These are phyloP conservation scores for Carollia perspicillata DNA, from an alignment of 2,113 vertebrate genomes.

Conservation along the genomic window DNA sequence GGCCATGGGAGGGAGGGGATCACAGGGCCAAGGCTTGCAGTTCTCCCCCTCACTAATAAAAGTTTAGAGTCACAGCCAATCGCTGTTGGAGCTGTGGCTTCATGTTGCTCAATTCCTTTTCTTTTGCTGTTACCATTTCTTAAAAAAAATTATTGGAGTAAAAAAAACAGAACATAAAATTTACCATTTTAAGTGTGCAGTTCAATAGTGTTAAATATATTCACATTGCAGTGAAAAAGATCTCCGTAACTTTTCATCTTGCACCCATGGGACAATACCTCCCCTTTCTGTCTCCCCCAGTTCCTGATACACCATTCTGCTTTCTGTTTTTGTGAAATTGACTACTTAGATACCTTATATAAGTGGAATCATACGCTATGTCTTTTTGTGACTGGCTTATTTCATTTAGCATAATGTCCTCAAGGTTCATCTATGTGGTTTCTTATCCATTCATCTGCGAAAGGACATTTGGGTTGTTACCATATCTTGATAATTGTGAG, in stretches of 20 bases:
- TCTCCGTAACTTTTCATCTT: constrained; percentile 6
- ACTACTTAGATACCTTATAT: not conserved
- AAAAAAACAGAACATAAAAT: not conserved
- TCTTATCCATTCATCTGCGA: too few species aligned
- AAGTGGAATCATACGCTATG: not conserved
- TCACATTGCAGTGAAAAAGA: not conserved
- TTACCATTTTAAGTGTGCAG: not conserved
- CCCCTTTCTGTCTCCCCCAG: not conserved
- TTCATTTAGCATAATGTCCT: not conserved
- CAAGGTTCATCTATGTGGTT: not conserved
- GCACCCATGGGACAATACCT: not conserved
- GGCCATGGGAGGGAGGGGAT: not conserved
- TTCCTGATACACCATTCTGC: not conserved
- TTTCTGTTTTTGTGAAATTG: not conserved
- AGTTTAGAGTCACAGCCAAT: not conserved
- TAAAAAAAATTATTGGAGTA: not conserved
- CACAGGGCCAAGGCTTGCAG: not conserved
- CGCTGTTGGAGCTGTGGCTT: not conserved
- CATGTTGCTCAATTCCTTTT: not conserved
- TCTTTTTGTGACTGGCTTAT: not conserved
- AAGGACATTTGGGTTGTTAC: not conserved
- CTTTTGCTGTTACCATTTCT: not conserved
- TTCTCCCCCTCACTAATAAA: not conserved
- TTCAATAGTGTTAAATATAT: not conserved
- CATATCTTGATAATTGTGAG: not conserved